Conservation (phyloP, 92 coral and sea anemone genomes). For the Micromussa lordhowensis region DNA sequence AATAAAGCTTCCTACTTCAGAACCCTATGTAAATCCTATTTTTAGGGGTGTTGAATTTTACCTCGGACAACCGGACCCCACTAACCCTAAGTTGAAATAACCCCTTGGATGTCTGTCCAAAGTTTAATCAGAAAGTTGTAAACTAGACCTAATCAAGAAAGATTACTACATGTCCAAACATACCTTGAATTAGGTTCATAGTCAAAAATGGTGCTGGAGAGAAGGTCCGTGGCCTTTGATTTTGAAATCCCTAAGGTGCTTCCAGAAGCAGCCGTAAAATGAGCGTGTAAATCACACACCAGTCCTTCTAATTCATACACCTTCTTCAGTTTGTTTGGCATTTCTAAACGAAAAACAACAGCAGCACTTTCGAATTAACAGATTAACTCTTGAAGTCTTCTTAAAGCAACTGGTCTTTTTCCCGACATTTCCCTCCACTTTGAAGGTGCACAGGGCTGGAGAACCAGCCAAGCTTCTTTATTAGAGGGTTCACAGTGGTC, state of each 20-base stretch:
- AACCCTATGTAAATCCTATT: too few species aligned
- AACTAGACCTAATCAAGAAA: background rate
- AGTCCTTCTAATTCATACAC: slow-evolving; percentile 96
- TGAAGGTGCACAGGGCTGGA: too few species aligned
- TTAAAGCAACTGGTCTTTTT: too few species aligned
- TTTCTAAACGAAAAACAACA: slow-evolving; percentile 51
- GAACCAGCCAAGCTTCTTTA: too few species aligned
- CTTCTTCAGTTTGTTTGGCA: slow-evolving; percentile 90
- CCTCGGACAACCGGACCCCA: too few species aligned
- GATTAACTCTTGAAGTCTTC: too few species aligned
- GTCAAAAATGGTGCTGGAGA: slow-evolving; percentile 93
- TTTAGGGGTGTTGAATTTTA: too few species aligned
- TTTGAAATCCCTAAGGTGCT: slow-evolving; percentile 73
- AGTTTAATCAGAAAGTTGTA: background rate
- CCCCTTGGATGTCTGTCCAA: background rate
- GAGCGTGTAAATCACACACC: slow-evolving; percentile 82
- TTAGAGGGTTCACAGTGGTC: too few species aligned
- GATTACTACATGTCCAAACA: background rate
- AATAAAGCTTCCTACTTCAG: too few species aligned
- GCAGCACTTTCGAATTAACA: background rate
- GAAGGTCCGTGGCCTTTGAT: slow-evolving; percentile 89
- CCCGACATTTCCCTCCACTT: background rate
- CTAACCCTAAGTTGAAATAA: too few species aligned
- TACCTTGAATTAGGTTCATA: slow-evolving; percentile 93
- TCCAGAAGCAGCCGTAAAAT: slow-evolving; percentile 55